A percentile compares a stretch with the other conserved stretches of the same genome.
Evolutionary conservation across 2,888 invertebrate species (phyloP).

Genomic region (Campaea margaritaria): DNA sequence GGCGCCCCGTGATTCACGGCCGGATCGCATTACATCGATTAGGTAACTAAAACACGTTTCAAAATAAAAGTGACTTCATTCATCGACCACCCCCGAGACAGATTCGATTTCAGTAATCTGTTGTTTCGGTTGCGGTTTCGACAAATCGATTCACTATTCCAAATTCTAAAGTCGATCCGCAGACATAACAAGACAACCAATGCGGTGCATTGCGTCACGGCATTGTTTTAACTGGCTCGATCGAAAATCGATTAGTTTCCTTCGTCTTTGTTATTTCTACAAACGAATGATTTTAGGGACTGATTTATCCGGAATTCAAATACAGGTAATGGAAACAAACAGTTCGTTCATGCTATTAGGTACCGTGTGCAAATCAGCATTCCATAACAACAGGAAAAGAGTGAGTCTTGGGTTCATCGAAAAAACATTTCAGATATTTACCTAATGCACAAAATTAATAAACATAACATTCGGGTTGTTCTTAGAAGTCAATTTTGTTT

Average conservation of each 20-base stretch:
- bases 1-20: constrained; percentile 57
- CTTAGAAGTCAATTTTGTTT: constrained; percentile 29
- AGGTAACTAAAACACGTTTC: constrained; percentile 29
- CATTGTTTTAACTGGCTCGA: constrained; percentile 20
- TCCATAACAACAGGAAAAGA: constrained; percentile 34
- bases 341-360: constrained; percentile 5
- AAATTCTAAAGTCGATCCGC: constrained; percentile 13
- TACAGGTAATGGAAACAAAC: constrained; percentile 32
- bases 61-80: constrained; percentile 38
- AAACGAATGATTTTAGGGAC: constrained; percentile 11
- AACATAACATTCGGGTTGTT: constrained; percentile 26
- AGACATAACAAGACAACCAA: constrained; percentile 26
- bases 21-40: constrained; percentile 37
- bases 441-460: constrained; percentile 30
- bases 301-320: constrained; percentile 1
- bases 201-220: constrained; percentile 27
- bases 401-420: constrained; percentile 30
- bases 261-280: constrained; percentile 32
- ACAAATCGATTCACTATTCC: constrained; percentile 22
- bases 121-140: constrained; percentile 21
- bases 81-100: constrained; percentile 27
- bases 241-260: constrained; percentile 20
- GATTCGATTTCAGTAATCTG: constrained; percentile 27
- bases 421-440: constrained; percentile 32
- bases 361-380: constrained; percentile 40